Evolutionary conservation across 2,888 invertebrate species (phyloP).

Genomic region (Alsophila aescularia): DNA sequence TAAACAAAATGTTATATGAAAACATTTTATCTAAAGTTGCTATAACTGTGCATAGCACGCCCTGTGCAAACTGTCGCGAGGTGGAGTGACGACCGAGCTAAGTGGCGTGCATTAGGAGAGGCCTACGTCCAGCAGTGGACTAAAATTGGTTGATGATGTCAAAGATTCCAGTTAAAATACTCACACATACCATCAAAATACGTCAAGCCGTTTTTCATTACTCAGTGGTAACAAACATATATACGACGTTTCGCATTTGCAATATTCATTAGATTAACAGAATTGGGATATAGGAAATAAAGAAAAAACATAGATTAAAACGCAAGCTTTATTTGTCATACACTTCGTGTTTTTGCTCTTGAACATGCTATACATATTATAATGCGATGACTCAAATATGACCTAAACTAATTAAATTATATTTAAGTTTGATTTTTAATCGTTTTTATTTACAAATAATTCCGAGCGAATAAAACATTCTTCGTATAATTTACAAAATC

Average conservation of each 20-base stretch:
- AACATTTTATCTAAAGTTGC: too few relatives aligned
- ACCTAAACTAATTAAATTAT: conserved; percentile 19
- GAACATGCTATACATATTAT: conserved; percentile 32
- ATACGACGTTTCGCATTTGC: background rate
- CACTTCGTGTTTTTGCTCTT: conserved; percentile 65
- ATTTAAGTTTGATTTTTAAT: conserved; percentile 30
- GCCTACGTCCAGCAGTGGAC: too few relatives aligned
- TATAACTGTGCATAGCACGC: too few relatives aligned
- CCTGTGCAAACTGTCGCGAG: too few relatives aligned
- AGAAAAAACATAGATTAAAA: conserved; percentile 54
- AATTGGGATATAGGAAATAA: background rate
- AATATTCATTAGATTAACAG: background rate
- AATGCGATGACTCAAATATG: conserved; percentile 32
- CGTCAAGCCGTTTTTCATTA: too few relatives aligned
- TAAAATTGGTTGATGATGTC: too few relatives aligned
- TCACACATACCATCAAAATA: too few relatives aligned
- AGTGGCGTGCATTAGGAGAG: too few relatives aligned
- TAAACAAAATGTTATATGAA: too few relatives aligned
- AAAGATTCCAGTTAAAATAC: too few relatives aligned
- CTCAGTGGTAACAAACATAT: too few relatives aligned
- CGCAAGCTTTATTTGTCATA: conserved; percentile 78
- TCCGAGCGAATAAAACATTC: conserved; percentile 34
- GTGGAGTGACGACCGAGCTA: too few relatives aligned
- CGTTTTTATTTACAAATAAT: conserved; percentile 48
- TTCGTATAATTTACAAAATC: background rate